Evolutionary conservation across 2,888 invertebrate species (phyloP).

Genomic region (Saturnia pavonia): DNA sequence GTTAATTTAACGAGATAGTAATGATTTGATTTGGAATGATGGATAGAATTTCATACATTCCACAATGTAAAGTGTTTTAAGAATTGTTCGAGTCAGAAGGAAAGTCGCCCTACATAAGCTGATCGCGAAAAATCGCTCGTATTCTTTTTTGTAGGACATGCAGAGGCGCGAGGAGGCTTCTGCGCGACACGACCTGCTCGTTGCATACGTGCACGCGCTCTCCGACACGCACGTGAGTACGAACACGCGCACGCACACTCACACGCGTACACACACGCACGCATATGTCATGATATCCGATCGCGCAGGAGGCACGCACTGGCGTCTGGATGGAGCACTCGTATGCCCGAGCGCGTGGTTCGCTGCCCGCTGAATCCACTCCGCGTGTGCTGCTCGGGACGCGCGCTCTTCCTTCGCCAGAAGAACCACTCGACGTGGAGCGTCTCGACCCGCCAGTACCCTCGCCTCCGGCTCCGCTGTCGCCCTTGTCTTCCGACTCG

Average conservation of each 20-base stretch:
- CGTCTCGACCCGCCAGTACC: slow-evolving; percentile 28
- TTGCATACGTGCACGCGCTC: slow-evolving; percentile 58
- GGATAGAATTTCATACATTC: too few relatives aligned
- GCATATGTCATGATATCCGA: slow-evolving; percentile 14
- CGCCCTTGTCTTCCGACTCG: slow-evolving; percentile 25
- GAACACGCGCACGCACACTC: too few relatives aligned
- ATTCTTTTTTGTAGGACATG: slow-evolving; percentile 9
- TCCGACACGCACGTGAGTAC: slow-evolving; percentile 48
- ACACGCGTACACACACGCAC: slow-evolving; percentile 18
- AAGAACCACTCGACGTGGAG: slow-evolving; percentile 30
- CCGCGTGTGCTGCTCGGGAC: slow-evolving; percentile 22
- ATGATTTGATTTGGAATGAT: too few relatives aligned
- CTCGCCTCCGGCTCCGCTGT: slow-evolving; percentile 27
- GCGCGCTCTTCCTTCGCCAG: slow-evolving; percentile 31
- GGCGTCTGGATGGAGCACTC: slow-evolving; percentile 33
- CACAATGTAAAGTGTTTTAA: too few relatives aligned
- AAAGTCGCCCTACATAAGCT: neutral
- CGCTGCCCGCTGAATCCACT: slow-evolving; percentile 27
- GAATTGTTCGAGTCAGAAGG: too few relatives aligned
- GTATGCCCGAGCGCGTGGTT: slow-evolving; percentile 43
- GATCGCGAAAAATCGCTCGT: neutral
- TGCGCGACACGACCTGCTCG: slow-evolving; percentile 61
- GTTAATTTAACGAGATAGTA: too few relatives aligned
- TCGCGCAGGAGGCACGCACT: slow-evolving; percentile 33
- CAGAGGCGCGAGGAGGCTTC: slow-evolving; percentile 27